Base-by-base conservation (phyloP, 2,888 invertebrate species). In the Erebia palarica region DNA sequence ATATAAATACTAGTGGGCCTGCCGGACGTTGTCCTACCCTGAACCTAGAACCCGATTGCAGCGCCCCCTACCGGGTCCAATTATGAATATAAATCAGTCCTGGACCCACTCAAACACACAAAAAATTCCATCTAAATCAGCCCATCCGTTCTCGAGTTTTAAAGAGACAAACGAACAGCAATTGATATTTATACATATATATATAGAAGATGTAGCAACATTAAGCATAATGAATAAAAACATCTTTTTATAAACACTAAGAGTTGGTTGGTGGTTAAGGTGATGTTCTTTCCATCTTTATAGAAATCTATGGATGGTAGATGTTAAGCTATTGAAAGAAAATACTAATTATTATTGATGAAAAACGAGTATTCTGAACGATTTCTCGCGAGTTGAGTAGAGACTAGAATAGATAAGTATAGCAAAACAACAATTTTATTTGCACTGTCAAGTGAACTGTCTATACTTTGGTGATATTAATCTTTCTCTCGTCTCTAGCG, bases 401-500 rank as follows among this genome's bases (percentile, higher is more conserved):
- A 51, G 16, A 27, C 13, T 27, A 58, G 13, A 18, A 14, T 47
- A 47, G 47, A 10, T 44, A 42, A 1, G 1, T 27, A 13, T 21
- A 58, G 11, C 4, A 0, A 55, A 18, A 27, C 57, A 58, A 58
- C 13, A 27, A 58, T 58, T 27, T 16, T 60, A 5, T 13, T 42
- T 61, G 47, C 16, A 47, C 49, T 21, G 13, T 49, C 49, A 49
- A 61, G 14, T 18, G 18, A 49, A 63, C 14, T 63, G 36, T 53
- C 13, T 13, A 53, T 18, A 16, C 36, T 53, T 44, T 0, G 0
- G n/a, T 53, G 53, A 65, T 21, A 63, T n/a, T n/a, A 42, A 51
- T 65, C 53, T 65, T 65, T 44, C 44, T 57, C 42, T 18, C 44
- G 55, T 66, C 57, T 36, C 27, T 57, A 66, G 44, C 47, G 14